Conservation (phyloP, 2,797 vertebrate genomes). For the Chaenodraco wilsoni region DNA sequence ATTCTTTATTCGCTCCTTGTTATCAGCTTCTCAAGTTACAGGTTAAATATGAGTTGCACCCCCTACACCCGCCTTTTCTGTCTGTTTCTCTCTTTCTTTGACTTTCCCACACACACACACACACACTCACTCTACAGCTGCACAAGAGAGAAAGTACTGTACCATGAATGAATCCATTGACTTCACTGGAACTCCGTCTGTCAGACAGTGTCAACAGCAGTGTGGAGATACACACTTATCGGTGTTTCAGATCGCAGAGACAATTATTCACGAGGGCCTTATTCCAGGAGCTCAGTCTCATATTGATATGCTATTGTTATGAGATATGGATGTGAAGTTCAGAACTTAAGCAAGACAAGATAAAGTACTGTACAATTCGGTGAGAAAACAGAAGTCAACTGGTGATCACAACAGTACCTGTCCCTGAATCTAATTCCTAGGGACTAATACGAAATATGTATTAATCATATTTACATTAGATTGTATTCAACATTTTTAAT, state of each 20-base stretch:
- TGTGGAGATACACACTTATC: constrained; percentile 37
- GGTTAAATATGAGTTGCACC: constrained; percentile 78
- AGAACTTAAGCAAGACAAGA: not conserved
- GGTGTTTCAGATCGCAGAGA: not conserved
- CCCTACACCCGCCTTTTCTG: not conserved
- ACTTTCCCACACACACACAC: constrained; percentile 16
- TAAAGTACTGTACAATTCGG: not conserved
- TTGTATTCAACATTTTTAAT: not conserved
- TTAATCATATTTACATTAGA: not conserved
- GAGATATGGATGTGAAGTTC: not conserved
- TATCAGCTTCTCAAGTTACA: constrained; percentile 85
- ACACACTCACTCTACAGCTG: constrained; percentile 39
- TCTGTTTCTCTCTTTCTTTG: not conserved
- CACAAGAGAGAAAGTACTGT: constrained; percentile 36
- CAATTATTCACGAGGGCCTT: not conserved
- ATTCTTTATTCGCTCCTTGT: constrained; percentile 70
- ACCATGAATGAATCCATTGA: constrained; percentile 71
- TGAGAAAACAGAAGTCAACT: not conserved
- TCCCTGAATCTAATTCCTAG: not conserved
- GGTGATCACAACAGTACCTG: not conserved
- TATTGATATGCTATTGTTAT: not conserved
- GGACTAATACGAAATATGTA: not conserved
- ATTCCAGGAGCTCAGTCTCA: not conserved
- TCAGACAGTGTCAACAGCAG: constrained; percentile 50
- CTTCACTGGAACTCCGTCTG: constrained; percentile 41